Evolutionary conservation across 2,113 vertebrate species (phyloP), one percentile per base, ranked within the genome.

Genomic region (Miniopterus natalensis): DNA sequence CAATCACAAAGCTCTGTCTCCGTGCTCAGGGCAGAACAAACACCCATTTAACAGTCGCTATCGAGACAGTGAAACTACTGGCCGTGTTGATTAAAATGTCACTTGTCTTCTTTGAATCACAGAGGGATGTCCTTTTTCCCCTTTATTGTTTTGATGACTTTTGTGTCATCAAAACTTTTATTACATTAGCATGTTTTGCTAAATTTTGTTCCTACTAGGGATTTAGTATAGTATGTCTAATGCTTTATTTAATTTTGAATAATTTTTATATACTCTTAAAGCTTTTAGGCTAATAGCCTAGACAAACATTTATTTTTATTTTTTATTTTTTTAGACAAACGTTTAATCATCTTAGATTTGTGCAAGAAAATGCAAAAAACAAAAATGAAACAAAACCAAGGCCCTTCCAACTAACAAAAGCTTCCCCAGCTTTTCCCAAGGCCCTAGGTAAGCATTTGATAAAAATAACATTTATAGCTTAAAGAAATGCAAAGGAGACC

Each of bases 351-450:
- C 23, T 42, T 47, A 84, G 53, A 6, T 63, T 63, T 75, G 47
- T 90, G 77, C 61, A 84, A 96, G 65, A 65, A 93, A 95, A 89
- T 21, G 11, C 4, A 74, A 94, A 97, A 74, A 20, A 29, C 47
- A 77, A 95, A 95, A 93, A 73, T 74, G n/a, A 59, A 77, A 83
- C 20, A 75, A 84, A 92, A 68, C n/a, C 47, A 68, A 88, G 85
- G 29, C 40, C 31, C 53, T 90, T 89, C 25, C 47, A 36, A 70
- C 27, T 20, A 36, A 65, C 23, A 75, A 36, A 90, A 36, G 15
- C 53, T 75, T 74, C 70, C 23, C 4, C 36, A 65, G 77, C 18
- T 10, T 92, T 85, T 85, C 25, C 20, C 51, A 91, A 89, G n/a
- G 31, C 9, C 45, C 8, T 68, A 1, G 7, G 6, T 73, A 77